Evolutionary conservation across 2,797 vertebrate species (phyloP).

Genomic region (Scyliorhinus canicula): DNA sequence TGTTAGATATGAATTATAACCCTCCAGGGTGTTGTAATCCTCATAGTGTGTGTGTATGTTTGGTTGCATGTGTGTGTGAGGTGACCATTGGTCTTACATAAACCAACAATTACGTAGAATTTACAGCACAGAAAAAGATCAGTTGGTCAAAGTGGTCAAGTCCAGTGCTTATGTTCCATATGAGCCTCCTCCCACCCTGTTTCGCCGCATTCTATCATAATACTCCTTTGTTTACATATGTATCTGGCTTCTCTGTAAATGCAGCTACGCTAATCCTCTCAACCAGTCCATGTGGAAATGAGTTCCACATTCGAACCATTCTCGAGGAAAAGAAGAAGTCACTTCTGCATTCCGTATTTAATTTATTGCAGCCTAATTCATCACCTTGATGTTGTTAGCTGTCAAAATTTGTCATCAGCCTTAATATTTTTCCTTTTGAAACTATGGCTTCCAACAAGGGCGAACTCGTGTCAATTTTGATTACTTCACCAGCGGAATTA

Average conservation of each 20-base stretch:
- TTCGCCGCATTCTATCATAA: not conserved
- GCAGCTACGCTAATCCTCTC: not conserved
- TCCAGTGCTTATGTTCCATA: not conserved
- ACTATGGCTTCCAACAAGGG: not conserved
- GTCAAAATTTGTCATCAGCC: not conserved
- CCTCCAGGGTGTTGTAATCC: not conserved
- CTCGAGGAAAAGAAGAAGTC: not conserved
- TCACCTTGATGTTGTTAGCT: not conserved
- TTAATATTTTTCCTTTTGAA: not conserved
- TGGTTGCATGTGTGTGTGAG: not conserved
- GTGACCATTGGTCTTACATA: not conserved
- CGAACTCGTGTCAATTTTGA: not conserved
- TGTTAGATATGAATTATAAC: conserved; percentile 27
- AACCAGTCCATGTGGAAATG: not conserved
- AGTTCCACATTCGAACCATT: not conserved
- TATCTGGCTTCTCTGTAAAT: not conserved
- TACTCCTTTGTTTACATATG: not conserved
- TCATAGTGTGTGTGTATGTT: not conserved
- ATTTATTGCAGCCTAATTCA: not conserved
- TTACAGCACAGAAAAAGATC: not conserved
- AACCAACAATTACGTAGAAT: not conserved
- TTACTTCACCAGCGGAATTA: not conserved
- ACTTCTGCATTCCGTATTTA: not conserved
- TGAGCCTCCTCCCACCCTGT: not conserved
- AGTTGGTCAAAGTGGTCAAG: not conserved